Percentiles rank a stretch among this genome's conserved stretches.
phyloP scores from a whole-genome alignment of 2,888 invertebrate genomes.

The Ochropleura plecta region DNA sequence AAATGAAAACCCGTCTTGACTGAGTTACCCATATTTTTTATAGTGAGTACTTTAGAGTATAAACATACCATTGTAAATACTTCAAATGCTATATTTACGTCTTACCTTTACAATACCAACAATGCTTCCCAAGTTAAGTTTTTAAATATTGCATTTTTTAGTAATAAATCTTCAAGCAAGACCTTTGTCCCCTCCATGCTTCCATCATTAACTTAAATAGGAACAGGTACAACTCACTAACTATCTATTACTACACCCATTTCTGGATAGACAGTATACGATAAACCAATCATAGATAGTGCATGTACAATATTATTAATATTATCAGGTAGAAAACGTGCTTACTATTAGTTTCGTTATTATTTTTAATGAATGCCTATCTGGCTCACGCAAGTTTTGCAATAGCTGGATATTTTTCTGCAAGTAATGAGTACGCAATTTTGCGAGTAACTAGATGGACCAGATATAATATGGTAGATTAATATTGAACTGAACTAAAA shows the following conservation, averaged over 20 bases:
- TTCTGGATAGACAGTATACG: constrained; percentile 37
- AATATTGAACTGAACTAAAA: not conserved
- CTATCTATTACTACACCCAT: constrained; percentile 34
- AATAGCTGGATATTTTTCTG: constrained; percentile 18
- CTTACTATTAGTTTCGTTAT: constrained; percentile 7
- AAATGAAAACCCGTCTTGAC: too few species aligned
- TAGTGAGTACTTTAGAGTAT: too few species aligned
- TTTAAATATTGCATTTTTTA: not conserved
- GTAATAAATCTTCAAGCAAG: not conserved
- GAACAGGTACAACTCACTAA: constrained; percentile 9
- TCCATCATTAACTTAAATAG: constrained; percentile 19
- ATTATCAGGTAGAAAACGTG: constrained; percentile 41
- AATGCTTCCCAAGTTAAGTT: not conserved
- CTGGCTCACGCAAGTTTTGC: constrained; percentile 12
- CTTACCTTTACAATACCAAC: too few species aligned
- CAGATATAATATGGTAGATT: not conserved
- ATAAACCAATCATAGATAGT: constrained; percentile 44
- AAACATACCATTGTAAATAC: too few species aligned
- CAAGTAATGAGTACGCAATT: constrained; percentile 4
- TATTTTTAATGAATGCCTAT: constrained; percentile 29
- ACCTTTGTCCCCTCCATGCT: constrained; percentile 17
- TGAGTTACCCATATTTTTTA: too few species aligned
- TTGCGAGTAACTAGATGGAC: not conserved
- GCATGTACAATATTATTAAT: constrained; percentile 40
- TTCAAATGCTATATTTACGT: too few species aligned